Percentiles rank a stretch among this genome's conserved stretches.
Conservation (phyloP, 2,888 invertebrate genomes). For the Drosophila paucipuncta region DNA sequence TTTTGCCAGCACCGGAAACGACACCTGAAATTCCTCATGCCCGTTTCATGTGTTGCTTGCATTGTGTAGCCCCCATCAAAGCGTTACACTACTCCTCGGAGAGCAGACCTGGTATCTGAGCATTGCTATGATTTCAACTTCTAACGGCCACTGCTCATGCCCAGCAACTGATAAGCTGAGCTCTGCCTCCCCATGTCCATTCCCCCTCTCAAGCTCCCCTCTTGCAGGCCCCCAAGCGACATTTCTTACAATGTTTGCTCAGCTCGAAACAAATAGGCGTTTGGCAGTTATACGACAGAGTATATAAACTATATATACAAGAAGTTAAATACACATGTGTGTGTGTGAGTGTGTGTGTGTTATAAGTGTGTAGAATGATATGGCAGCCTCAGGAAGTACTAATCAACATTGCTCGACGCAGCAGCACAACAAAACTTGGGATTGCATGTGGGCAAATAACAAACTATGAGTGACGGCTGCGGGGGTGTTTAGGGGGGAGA, state of each 20-base stretch:
- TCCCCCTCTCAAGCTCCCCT: slow-evolving; percentile 7
- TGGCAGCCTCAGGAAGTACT: slow-evolving; percentile 80
- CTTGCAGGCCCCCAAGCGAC: slow-evolving; percentile 19
- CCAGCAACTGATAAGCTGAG: slow-evolving; percentile 49
- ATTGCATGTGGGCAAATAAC: slow-evolving; percentile 58
- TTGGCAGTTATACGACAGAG: slow-evolving; percentile 26
- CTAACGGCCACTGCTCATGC: slow-evolving; percentile 43
- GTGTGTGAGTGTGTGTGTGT: slow-evolving; percentile 7
- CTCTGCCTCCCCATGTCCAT: slow-evolving; percentile 7
- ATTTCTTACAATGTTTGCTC: slow-evolving; percentile 55
- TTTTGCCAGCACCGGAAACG: slow-evolving; percentile 29
- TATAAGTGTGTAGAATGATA: slow-evolving; percentile 51
- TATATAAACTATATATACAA: slow-evolving; percentile 18
- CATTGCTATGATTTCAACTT: slow-evolving; percentile 28
- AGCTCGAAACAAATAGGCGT: slow-evolving; percentile 56
- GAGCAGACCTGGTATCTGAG: slow-evolving; percentile 14
- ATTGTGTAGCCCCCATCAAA: slow-evolving; percentile 15
- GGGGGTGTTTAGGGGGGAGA: slow-evolving; percentile 2
- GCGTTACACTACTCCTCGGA: slow-evolving; percentile 7
- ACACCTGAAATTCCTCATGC: slow-evolving; percentile 44
- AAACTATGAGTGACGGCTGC: slow-evolving; percentile 10
- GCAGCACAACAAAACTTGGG: slow-evolving; percentile 66
- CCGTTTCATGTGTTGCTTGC: slow-evolving; percentile 24
- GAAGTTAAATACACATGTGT: slow-evolving; percentile 1
- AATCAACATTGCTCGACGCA: slow-evolving; percentile 66